A percentile compares a stretch with the other conserved stretches of the same genome.
These are phyloP conservation scores for Lophura swinhoii DNA, from an alignment of 2,797 vertebrate genomes.

Conservation along the genomic window DNA sequence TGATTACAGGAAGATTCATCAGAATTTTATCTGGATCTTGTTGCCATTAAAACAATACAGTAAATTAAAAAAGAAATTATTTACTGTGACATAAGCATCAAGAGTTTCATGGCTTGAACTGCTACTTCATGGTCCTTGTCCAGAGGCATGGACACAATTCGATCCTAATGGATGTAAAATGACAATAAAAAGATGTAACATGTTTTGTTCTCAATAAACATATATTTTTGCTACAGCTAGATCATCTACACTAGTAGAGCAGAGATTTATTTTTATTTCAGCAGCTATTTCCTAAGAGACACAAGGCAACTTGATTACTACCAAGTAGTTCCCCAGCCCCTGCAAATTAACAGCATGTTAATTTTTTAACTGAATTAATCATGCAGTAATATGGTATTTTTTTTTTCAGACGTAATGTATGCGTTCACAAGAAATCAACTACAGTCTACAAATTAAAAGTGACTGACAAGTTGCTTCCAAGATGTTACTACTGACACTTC, in stretches of 20 bases:
- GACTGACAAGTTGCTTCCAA: slow-evolving; percentile 64
- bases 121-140: slow-evolving; percentile 94
- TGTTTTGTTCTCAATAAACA: slow-evolving; percentile 61
- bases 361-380: slow-evolving; percentile 71
- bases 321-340: slow-evolving; percentile 58
- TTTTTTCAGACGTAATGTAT: slow-evolving; percentile 55
- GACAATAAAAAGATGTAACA: slow-evolving; percentile 67
- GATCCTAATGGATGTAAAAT: slow-evolving; percentile 82
- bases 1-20: slow-evolving; percentile 36
- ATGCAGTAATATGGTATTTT: slow-evolving; percentile 51
- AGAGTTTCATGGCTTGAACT: slow-evolving; percentile 90
- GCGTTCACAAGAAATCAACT: slow-evolving; percentile 60
- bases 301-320: slow-evolving; percentile 68
- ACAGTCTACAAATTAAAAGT: slow-evolving; percentile 62
- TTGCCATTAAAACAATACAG: slow-evolving; percentile 63
- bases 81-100: slow-evolving; percentile 90
- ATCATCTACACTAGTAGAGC: slow-evolving; percentile 53
- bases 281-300: slow-evolving; percentile 66
- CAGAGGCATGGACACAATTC: slow-evolving; percentile 92
- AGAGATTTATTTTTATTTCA: slow-evolving; percentile 65
- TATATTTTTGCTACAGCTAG: slow-evolving; percentile 55
- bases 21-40: slow-evolving; percentile 31
- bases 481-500: slow-evolving; percentile 32
- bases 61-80: slow-evolving; percentile 76
- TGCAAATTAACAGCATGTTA: slow-evolving; percentile 66